Evolutionary conservation across 92 coral and sea anemone genomes (phyloP), one percentile per base, ranked within the genome.

Genomic region (Anthopleura xanthogrammica): DNA sequence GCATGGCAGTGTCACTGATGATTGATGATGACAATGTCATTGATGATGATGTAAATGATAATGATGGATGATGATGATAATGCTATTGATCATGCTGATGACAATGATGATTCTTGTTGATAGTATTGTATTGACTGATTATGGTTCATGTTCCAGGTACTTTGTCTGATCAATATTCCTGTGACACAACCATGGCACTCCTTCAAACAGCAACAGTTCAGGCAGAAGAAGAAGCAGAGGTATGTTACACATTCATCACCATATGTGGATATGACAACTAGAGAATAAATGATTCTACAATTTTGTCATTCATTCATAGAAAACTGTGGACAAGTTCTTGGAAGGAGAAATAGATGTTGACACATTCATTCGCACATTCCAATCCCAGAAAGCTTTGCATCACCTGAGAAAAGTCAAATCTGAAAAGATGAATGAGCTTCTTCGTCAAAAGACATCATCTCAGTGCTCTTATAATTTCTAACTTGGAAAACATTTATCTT

Each of bases 221-320:
- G 52, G 91, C 97, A 9, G 98, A 95, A 73, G 98, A 95, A 72
- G 93, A 84, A 72, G 93, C 98, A 3, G 98, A 95, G 95, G 98
- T 68, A 68, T 54, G 3, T 11, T 54, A 54, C 14, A 11, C 14
- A 54, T 12, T 5, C 36, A 0, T 54, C 11, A 54, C 11, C 58
- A 54, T 54, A 13, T 54, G 5, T 46, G 36, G 36, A 50, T 50
- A 50, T 50, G 54, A 54, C 58, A 54, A 54, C 58, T 54, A 54
- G 58, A 54, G 58, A 54, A 54, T 11, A 54, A 54, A 54, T 54
- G 58, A 13, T 54, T 12, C 58, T 54, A 54, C 58, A 54, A 68
- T 74, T 6, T 48, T 78, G 23, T 72, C 50, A 2, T 85, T 54
- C 56, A 19, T 62, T 93, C 83, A 40, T 80, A 96, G 99, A 94